Conservation (phyloP, 2,888 invertebrate species). For the Acleris laterana region DNA sequence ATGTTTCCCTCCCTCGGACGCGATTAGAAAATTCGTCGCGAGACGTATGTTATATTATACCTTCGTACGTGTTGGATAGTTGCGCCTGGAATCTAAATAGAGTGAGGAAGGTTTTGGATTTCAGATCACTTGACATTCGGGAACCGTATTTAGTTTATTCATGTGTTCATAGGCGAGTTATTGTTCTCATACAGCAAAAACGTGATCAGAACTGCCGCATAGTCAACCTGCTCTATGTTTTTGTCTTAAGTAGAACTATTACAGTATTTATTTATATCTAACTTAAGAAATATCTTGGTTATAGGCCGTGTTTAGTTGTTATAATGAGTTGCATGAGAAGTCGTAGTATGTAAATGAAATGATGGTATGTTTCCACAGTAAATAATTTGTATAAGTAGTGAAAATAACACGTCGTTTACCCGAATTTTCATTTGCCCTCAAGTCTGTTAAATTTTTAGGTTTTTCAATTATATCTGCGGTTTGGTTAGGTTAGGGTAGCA, state of each 20-base stretch:
- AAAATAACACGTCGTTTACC: no score
- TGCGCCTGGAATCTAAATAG: constrained; percentile 34
- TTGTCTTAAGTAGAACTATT: no score
- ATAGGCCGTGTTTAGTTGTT: not conserved
- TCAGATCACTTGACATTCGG: constrained; percentile 19
- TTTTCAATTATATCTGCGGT: no score
- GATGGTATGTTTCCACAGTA: no score
- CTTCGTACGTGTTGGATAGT: constrained; percentile 34
- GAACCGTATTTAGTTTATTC: constrained; percentile 6
- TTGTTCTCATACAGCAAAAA: not conserved
- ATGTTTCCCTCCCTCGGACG: constrained; percentile 81
- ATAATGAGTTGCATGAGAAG: no score
- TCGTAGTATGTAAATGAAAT: no score
- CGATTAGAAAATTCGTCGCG: constrained; percentile 82
- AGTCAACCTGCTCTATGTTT: no score
- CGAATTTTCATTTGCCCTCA: no score
- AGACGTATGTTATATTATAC: constrained; percentile 44
- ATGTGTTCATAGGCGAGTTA: not conserved
- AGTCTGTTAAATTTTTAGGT: no score
- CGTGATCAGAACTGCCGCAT: not conserved
- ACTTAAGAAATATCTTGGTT: not conserved
- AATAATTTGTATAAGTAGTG: no score
- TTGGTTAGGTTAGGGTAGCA: no score
- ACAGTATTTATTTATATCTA: no score
- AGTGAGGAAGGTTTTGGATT: constrained; percentile 25